These are phyloP conservation scores for Melanerpes formicivorus DNA, from an alignment of 2,113 vertebrate genomes.

Conservation along the genomic window DNA sequence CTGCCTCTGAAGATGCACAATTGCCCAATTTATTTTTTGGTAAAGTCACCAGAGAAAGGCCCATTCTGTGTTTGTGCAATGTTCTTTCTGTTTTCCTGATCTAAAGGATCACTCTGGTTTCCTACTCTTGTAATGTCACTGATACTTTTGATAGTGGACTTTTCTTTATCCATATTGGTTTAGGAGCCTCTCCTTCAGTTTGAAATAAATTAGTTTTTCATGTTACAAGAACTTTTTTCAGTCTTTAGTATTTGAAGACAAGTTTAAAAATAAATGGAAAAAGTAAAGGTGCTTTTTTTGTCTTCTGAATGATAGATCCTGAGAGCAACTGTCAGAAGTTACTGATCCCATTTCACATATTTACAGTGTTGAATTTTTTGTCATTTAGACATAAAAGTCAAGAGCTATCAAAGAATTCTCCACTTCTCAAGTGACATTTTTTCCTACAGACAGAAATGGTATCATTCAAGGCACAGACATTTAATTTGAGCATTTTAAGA, in stretches of 20 bases:
- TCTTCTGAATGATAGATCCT: neutral
- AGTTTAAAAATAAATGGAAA: neutral
- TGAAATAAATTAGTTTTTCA: neutral
- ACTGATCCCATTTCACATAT: neutral
- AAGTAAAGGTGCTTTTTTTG: neutral
- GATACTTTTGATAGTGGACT: neutral
- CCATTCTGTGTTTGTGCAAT: neutral
- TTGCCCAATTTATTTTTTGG: conserved; percentile 47
- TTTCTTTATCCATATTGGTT: neutral
- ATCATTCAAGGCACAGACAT: neutral
- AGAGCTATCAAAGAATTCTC: neutral
- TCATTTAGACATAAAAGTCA: neutral
- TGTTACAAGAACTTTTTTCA: neutral
- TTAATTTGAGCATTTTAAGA: conserved; percentile 19
- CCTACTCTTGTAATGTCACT: neutral
- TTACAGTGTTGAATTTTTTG: neutral
- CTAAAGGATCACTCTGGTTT: neutral
- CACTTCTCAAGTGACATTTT: neutral
- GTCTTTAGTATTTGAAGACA: neutral
- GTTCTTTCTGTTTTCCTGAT: neutral
- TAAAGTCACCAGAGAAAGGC: conserved; percentile 9
- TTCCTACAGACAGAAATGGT: neutral
- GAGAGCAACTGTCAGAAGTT: neutral
- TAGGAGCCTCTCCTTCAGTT: neutral
- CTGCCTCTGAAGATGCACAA: conserved; percentile 25